A percentile compares a stretch with the other conserved stretches of the same genome.
These are phyloP conservation scores for Alauda arvensis DNA, from an alignment of 2,797 vertebrate species.

Conservation along the genomic window DNA sequence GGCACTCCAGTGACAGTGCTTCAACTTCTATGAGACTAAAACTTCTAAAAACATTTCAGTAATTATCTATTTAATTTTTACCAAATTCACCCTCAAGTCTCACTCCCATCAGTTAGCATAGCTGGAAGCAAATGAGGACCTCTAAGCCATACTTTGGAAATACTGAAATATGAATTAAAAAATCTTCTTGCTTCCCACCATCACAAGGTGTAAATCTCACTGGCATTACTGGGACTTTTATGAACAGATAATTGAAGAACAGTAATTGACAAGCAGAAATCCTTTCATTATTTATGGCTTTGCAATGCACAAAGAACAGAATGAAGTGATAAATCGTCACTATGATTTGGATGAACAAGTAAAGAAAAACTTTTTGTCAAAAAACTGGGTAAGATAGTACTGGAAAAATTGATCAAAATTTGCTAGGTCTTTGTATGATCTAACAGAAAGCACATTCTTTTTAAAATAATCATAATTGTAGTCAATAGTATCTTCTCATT, in stretches of 20 bases:
- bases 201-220: neutral
- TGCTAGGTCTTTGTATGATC: neutral
- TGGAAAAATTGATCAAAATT: conserved; percentile 24
- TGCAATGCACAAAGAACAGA: conserved; percentile 25
- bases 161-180: neutral
- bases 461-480: neutral
- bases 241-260: neutral
- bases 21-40: neutral
- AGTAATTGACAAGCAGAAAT: neutral
- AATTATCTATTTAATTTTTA: neutral
- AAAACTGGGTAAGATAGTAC: neutral
- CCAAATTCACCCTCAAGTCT: neutral
- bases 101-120: neutral
- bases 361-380: conserved; percentile 24
- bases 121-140: neutral
- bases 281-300: conserved; percentile 16
- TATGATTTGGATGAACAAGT: neutral
- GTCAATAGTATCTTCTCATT: neutral
- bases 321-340: conserved; percentile 15
- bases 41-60: neutral
- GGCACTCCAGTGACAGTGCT: neutral
- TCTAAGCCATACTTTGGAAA: neutral
- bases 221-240: neutral
- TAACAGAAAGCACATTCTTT: neutral
- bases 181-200: neutral